A percentile compares a stretch with the other conserved stretches of the same genome.
Evolutionary conservation across 2,113 vertebrate genomes (phyloP).

Genomic region (Syngnathus floridae): DNA sequence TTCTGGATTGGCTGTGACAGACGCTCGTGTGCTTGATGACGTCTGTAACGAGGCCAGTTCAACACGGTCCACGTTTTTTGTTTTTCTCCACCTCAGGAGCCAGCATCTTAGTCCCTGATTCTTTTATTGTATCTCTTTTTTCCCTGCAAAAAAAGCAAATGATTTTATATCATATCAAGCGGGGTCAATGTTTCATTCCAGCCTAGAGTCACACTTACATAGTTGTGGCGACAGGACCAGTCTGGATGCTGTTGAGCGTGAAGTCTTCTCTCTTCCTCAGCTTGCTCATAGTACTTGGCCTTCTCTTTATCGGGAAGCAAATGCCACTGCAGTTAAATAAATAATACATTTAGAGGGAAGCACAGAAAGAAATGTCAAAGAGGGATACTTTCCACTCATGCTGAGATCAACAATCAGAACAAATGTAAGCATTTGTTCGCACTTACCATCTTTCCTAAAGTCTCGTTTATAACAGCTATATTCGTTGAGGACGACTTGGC

Average conservation of each 20-base stretch:
- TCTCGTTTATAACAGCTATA: slow-evolving; percentile 8
- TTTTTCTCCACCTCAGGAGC: background rate
- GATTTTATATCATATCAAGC: background rate
- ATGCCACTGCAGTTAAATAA: slow-evolving; percentile 5
- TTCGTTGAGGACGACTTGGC: slow-evolving; percentile 1
- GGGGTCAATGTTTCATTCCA: background rate
- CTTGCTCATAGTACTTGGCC: background rate
- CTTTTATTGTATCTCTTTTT: slow-evolving; percentile 8
- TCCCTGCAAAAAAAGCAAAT: background rate
- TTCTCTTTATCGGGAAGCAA: slow-evolving; percentile 3
- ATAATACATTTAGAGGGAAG: background rate
- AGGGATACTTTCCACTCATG: background rate
- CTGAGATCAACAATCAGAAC: background rate
- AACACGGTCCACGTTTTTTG: background rate
- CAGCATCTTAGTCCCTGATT: background rate
- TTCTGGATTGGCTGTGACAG: background rate
- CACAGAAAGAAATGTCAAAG: background rate
- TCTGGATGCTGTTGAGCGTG: background rate
- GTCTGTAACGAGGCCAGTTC: background rate
- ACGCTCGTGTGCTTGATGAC: background rate
- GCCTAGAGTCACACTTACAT: background rate
- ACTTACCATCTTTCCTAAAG: slow-evolving; percentile 15
- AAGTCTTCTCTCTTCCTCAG: background rate
- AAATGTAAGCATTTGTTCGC: background rate
- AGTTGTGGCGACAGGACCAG: slow-evolving; percentile 5